Evolutionary conservation across 2,113 vertebrate species (phyloP), one percentile per base, ranked within the genome.

Genomic region (Holacanthus passer): DNA sequence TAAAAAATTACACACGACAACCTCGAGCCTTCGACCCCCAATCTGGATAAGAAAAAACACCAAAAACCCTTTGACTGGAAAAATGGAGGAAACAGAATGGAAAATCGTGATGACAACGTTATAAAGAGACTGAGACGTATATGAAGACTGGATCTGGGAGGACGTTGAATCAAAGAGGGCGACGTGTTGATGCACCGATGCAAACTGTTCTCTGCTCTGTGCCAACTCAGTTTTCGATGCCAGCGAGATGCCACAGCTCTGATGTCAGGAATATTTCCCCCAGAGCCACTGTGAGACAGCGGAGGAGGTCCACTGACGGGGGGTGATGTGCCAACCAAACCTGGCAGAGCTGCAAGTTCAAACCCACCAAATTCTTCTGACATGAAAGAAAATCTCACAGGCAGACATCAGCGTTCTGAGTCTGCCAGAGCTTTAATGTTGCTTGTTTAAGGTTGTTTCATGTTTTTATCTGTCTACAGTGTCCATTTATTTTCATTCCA

Each of bases 401-500:
- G 16, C 22, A 55, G 68, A 13, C 17, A 22, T 32, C 3, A 41
- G 8, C 32, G 17, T 16, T 45, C 27, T 24, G 7, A 66, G 22
- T 56, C 29, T 48, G 8, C 9, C 8, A 53, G 20, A 19, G 24
- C 17, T 66, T 31, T 22, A 27, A 22, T 12, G 22, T 24, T n/a
- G 32, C 19, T 35, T 24, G 7, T 63, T 32, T 10, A 24, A 41
- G 7, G 0, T 24, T 27, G 11, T 29, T 64, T 64, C 17, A 55
- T 17, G n/a, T n/a, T n/a, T 37, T 2, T 5, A 52, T 20, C 7
- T 22, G 0, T 43, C 24, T 5, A 13, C 9, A 13, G 2, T 24
- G 14, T 16, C 14, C 3, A 32, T 52, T 55, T 50, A 29, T 59
- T 16, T 39, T 37, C 16, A 9, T 13, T 59, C 87, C 87, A 89